phyloP scores from a whole-genome alignment of 2,888 invertebrate species.

The Anaspis maculata region DNA sequence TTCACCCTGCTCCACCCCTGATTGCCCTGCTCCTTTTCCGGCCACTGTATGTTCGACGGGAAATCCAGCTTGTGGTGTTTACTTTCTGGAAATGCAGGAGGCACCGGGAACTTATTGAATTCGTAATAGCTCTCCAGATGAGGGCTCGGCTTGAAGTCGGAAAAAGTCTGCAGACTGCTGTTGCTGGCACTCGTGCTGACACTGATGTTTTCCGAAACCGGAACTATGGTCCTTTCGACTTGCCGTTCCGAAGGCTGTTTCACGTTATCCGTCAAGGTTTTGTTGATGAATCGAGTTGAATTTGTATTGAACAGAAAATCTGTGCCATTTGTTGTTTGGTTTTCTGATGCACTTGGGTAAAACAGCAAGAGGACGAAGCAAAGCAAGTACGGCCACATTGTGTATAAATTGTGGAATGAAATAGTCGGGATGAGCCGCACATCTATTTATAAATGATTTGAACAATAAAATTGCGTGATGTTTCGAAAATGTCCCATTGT shows the following conservation, averaged over 20 bases:
- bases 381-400: no score
- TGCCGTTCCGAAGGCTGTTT: no score
- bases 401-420: background rate
- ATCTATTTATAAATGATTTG: background rate
- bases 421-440: no score
- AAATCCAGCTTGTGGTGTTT: slow-evolving; percentile 17
- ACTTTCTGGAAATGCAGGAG: slow-evolving; percentile 31
- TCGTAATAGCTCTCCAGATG: slow-evolving; percentile 46
- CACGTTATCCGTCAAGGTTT: no score
- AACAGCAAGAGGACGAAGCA: no score
- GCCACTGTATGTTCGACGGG: slow-evolving; percentile 8
- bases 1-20: slow-evolving; percentile 8
- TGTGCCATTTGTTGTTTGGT: no score
- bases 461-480: slow-evolving; percentile 11
- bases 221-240: slow-evolving; percentile 14
- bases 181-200: background rate
- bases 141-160: slow-evolving; percentile 46
- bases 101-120: slow-evolving; percentile 39
- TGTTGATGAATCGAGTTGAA: no score
- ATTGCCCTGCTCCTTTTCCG: background rate
- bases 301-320: no score
- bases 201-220: slow-evolving; percentile 3
- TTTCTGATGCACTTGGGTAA: no score
- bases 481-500: slow-evolving; percentile 18
- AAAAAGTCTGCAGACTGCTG: slow-evolving; percentile 3